Conservation (phyloP, 2,888 invertebrate genomes). For the Horisme vitalbata region DNA sequence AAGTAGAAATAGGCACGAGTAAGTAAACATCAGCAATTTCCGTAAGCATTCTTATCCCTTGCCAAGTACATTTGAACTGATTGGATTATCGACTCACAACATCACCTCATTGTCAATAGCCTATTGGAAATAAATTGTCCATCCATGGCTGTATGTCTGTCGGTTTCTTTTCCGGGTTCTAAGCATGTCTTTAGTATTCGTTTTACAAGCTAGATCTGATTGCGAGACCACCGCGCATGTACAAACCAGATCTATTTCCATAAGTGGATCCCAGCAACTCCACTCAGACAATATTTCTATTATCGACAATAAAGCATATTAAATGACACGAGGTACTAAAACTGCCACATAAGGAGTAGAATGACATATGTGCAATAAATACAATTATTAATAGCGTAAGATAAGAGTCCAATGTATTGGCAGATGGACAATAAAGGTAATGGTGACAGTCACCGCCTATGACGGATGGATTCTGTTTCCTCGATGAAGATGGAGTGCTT, state of each 20-base stretch:
- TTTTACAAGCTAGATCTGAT: conserved; percentile 15
- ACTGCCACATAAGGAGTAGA: conserved; percentile 15
- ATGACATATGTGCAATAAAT: conserved; percentile 20
- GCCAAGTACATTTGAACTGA: no score
- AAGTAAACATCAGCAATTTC: no score
- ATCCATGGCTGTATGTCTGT: no score
- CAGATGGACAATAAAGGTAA: conserved; percentile 13
- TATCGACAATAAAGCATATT: conserved; percentile 14
- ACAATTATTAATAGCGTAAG: conserved; percentile 22
- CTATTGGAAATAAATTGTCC: no score
- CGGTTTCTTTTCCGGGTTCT: background rate
- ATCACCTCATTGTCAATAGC: no score
- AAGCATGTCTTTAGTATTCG: conserved; percentile 6
- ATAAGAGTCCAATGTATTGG: conserved; percentile 11
- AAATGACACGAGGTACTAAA: conserved; percentile 11
- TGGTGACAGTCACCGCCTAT: conserved; percentile 12
- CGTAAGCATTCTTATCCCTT: no score
- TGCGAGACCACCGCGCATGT: conserved; percentile 2
- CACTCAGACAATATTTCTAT: conserved; percentile 14
- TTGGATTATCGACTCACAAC: no score
- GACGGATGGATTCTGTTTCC: conserved; percentile 21
- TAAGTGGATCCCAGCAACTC: conserved; percentile 2
- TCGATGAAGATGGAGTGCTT: conserved; percentile 19
- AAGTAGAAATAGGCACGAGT: no score
- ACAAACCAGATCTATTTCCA: conserved; percentile 10